phyloP scores from a whole-genome alignment of 2,797 vertebrate genomes.

The Salmo trutta region DNA sequence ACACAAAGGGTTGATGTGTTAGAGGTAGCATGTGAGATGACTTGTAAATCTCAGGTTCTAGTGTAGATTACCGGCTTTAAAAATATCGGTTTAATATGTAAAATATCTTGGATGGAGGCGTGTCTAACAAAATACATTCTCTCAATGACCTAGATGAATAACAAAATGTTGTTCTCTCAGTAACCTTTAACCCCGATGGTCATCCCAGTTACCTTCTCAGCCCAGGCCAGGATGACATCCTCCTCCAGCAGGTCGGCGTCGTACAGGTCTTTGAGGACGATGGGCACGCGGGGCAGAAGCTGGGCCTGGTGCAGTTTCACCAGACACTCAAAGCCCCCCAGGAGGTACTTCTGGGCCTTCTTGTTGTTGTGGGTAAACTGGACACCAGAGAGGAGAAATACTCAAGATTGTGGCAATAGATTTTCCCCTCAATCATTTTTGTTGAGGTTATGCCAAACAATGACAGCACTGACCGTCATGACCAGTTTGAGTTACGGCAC shows the following conservation, averaged over 20 bases:
- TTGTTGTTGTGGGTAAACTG: slow-evolving; percentile 98
- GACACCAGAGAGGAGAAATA: not conserved
- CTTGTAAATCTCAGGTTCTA: not conserved
- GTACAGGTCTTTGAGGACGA: slow-evolving; percentile 96
- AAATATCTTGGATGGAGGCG: not conserved
- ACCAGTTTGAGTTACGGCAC: not conserved
- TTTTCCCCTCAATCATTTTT: too few species aligned
- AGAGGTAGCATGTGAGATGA: not conserved
- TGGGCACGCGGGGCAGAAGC: slow-evolving; percentile 88
- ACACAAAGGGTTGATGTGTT: not conserved
- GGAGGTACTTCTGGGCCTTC: slow-evolving; percentile 92
- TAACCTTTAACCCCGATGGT: too few species aligned
- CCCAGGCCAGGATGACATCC: slow-evolving; percentile 94
- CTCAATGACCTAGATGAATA: not conserved
- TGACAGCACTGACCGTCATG: not conserved
- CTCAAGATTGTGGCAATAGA: too few species aligned
- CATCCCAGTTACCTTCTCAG: slow-evolving; percentile 85
- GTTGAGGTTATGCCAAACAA: too few species aligned
- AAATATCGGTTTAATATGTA: not conserved
- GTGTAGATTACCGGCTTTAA: not conserved
- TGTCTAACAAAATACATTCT: not conserved
- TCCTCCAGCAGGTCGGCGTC: slow-evolving; percentile 96
- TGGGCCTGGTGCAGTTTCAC: slow-evolving; percentile 93
- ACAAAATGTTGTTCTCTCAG: too few species aligned
- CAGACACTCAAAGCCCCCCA: slow-evolving; percentile 94